Conservation (phyloP, 2,888 invertebrate genomes). For the Volucella bombylans region DNA sequence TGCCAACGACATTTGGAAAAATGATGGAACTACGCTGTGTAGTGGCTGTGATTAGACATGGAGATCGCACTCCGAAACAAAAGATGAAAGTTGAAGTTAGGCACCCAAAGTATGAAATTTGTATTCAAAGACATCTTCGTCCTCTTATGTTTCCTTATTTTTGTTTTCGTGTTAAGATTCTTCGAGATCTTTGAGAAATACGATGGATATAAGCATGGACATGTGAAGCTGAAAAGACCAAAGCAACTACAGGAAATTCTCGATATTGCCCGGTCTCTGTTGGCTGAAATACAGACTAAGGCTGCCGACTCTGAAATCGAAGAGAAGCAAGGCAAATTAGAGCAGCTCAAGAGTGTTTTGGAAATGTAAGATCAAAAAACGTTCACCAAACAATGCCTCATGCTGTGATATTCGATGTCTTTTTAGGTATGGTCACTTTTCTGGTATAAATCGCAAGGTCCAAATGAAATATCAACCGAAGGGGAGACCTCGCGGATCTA, state of each 20-base stretch:
- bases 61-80: conserved; percentile 99
- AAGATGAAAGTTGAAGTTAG: conserved; percentile 99
- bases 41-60: conserved; percentile 98
- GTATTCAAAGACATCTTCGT: background rate
- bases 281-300: conserved; percentile 94
- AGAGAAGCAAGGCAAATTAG: conserved; percentile 97
- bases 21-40: conserved; percentile 97
- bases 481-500: conserved; percentile 94
- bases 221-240: conserved; percentile 98
- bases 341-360: conserved; percentile 98
- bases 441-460: conserved; percentile 99
- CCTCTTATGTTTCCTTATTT: background rate
- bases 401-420: background rate
- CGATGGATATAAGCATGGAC: conserved; percentile 96
- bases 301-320: conserved; percentile 96
- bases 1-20: conserved; percentile 99
- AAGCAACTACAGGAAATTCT: conserved; percentile 98
- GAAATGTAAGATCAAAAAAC: conserved; percentile 91
- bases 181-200: conserved; percentile 99
- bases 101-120: conserved; percentile 89
- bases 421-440: conserved; percentile 98
- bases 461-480: conserved; percentile 99
- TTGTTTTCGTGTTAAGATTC: conserved; percentile 85
- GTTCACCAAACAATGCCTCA: background rate
- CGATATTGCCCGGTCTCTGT: conserved; percentile 95